A percentile compares a stretch with the other conserved stretches of the same genome.
phyloP scores from a whole-genome alignment of 2,797 vertebrate genomes.

The Chelon auratus region DNA sequence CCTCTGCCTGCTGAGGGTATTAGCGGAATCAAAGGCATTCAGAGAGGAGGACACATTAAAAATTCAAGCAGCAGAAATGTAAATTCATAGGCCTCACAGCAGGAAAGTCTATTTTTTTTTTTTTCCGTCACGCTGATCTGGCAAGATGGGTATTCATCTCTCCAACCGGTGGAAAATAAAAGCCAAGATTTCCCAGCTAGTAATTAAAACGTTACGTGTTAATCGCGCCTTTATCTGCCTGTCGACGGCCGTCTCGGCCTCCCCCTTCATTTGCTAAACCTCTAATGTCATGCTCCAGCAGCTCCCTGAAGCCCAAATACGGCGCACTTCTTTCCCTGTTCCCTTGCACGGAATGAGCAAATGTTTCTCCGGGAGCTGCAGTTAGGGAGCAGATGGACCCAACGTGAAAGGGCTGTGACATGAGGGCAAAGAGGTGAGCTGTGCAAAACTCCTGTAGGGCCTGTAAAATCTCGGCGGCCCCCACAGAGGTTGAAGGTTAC shows the following conservation, averaged over 20 bases:
- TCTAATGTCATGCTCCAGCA: constrained; percentile 36
- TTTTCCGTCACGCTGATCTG: constrained; percentile 40
- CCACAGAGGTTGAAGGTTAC: constrained; percentile 49
- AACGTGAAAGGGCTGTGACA: constrained; percentile 58
- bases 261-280: constrained; percentile 28
- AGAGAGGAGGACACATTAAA: constrained; percentile 42
- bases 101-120: constrained; percentile 47
- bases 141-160: constrained; percentile 37
- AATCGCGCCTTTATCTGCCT: constrained; percentile 51
- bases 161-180: constrained; percentile 17
- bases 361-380: constrained; percentile 26
- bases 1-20: constrained; percentile 10
- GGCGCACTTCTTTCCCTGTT: not conserved
- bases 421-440: constrained; percentile 66
- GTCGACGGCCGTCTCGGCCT: constrained; percentile 38
- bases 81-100: constrained; percentile 23
- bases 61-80: constrained; percentile 26
- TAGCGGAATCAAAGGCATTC: constrained; percentile 35
- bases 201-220: constrained; percentile 53
- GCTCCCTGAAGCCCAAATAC: constrained; percentile 5
- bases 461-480: constrained; percentile 45
- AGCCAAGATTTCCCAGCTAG: not conserved
- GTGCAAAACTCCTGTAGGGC: constrained; percentile 51
- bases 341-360: constrained; percentile 34
- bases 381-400: constrained; percentile 48